Evolutionary conservation across 2,113 vertebrate genomes (phyloP).

Genomic region (human (Homo sapiens)): DNA sequence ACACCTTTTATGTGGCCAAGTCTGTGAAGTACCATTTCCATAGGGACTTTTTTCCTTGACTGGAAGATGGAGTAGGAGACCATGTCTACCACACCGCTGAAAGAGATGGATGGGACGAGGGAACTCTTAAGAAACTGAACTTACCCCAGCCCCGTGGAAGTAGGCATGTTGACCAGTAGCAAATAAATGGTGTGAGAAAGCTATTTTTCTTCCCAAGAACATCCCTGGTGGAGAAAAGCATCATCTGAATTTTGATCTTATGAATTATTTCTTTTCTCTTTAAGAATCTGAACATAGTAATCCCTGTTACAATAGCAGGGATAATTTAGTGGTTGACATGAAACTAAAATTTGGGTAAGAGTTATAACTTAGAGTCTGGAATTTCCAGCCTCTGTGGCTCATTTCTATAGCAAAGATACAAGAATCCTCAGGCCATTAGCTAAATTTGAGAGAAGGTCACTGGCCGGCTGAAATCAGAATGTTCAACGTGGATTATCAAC

Average conservation of each 20-base stretch:
- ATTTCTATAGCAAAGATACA: neutral
- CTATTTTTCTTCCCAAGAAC: neutral
- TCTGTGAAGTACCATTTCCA: neutral
- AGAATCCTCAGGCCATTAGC: neutral
- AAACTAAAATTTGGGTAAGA: neutral
- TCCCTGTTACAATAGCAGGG: neutral
- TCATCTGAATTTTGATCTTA: neutral
- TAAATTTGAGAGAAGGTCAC: neutral
- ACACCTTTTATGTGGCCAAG: neutral
- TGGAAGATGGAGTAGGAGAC: neutral
- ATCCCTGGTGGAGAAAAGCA: neutral
- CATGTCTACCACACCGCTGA: neutral
- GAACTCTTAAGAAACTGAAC: neutral
- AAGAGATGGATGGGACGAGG: neutral
- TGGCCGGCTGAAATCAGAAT: neutral
- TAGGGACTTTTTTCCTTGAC: neutral
- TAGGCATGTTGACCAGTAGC: neutral
- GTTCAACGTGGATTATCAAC: neutral
- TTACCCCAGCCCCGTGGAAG: neutral
- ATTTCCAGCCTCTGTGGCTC: neutral
- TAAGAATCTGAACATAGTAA: slow-evolving; percentile 6
- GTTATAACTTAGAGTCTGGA: neutral
- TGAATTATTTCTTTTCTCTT: slow-evolving; percentile 3
- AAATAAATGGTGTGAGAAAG: neutral
- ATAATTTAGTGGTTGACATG: slow-evolving; percentile 16